Percentiles rank a stretch among this genome's conserved stretches.
These are phyloP conservation scores for Kryptolebias ocellatus DNA, from an alignment of 2,797 vertebrate genomes.

Conservation along the genomic window DNA sequence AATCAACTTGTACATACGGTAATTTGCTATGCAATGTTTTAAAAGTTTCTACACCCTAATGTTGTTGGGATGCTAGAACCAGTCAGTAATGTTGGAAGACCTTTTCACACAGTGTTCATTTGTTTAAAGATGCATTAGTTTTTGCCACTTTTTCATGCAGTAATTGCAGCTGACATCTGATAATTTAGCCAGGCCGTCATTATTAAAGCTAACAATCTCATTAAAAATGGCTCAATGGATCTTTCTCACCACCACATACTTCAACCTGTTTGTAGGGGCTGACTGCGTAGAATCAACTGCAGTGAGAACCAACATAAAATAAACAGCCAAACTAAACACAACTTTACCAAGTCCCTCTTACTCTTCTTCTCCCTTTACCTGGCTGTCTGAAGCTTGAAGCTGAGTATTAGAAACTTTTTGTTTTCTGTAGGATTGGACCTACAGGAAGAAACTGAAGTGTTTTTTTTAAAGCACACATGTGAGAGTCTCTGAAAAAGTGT, in stretches of 20 bases:
- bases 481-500: background rate
- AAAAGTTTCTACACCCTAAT: too few species aligned
- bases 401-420: background rate
- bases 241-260: background rate
- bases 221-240: slow-evolving; percentile 16
- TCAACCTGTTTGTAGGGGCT: background rate
- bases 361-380: slow-evolving; percentile 14
- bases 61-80: too few species aligned
- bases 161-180: background rate
- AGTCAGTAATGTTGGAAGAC: background rate
- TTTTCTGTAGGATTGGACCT: slow-evolving; percentile 7
- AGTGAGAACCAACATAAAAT: slow-evolving; percentile 14
- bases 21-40: too few species aligned
- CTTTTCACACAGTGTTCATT: too few species aligned
- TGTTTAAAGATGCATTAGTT: too few species aligned
- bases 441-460: slow-evolving; percentile 8
- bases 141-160: background rate
- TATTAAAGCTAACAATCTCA: slow-evolving; percentile 29
- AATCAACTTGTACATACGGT: too few species aligned
- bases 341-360: slow-evolving; percentile 23
- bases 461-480: slow-evolving; percentile 18
- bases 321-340: slow-evolving; percentile 51
- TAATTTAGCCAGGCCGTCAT: slow-evolving; percentile 11
- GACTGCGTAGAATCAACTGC: background rate
- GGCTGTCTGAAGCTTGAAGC: slow-evolving; percentile 10